phyloP scores from a whole-genome alignment of 2,888 invertebrate species.

The Dendrolimus houi region DNA sequence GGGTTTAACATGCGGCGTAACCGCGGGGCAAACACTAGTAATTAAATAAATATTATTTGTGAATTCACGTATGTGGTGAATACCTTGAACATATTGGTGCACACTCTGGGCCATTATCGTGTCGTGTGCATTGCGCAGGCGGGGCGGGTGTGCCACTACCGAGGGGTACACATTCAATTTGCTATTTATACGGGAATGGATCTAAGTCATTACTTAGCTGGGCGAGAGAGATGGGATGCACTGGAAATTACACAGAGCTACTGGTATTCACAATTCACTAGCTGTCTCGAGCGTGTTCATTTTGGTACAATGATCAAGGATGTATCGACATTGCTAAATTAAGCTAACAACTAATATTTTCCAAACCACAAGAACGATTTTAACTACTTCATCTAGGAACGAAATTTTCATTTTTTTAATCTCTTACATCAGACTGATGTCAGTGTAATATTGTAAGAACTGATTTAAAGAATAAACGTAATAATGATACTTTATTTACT shows the following conservation, averaged over 20 bases:
- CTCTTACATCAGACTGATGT: too few species aligned
- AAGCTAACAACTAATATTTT: background rate
- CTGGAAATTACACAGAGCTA: constrained; percentile 62
- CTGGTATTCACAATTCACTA: constrained; percentile 32
- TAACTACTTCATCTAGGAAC: too few species aligned
- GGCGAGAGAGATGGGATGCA: constrained; percentile 67
- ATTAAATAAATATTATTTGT: too few species aligned
- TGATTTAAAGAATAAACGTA: too few species aligned
- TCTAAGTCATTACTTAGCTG: constrained; percentile 76
- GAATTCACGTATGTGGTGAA: too few species aligned
- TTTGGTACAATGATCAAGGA: constrained; percentile 12
- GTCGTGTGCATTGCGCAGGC: constrained; percentile 6
- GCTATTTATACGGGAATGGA: constrained; percentile 76
- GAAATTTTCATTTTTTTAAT: too few species aligned
- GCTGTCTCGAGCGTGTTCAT: constrained; percentile 7
- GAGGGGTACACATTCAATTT: constrained; percentile 70
- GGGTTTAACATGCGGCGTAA: too few species aligned
- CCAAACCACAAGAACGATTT: too few species aligned
- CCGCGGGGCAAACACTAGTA: too few species aligned
- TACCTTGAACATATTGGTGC: background rate
- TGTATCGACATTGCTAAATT: constrained; percentile 14
- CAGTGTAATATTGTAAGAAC: too few species aligned
- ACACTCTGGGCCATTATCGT: background rate
- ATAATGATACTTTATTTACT: too few species aligned
- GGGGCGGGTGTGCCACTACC: constrained; percentile 23